Evolutionary conservation across 2,888 invertebrate species (phyloP).

Genomic region (Diaphora mendica): DNA sequence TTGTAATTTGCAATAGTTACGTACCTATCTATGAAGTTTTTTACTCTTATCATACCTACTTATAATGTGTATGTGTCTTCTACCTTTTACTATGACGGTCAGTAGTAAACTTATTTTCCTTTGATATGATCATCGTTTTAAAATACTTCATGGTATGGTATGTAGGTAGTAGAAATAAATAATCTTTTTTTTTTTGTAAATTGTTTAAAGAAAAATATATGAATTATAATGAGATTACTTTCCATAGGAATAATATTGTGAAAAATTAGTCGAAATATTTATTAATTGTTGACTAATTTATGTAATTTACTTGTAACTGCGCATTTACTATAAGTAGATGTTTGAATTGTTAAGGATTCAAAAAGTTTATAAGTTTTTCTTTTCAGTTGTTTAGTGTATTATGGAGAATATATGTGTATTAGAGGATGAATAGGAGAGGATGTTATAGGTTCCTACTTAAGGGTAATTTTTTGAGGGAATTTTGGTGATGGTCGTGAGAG

Average conservation of each 20-base stretch:
- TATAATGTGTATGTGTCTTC: no score
- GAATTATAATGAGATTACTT: no score
- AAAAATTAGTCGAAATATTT: neutral
- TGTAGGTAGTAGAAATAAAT: no score
- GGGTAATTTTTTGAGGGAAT: neutral
- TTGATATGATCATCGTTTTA: no score
- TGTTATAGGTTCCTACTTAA: neutral
- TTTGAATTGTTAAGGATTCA: neutral
- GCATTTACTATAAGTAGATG: neutral
- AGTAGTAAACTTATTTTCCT: no score
- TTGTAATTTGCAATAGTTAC: neutral
- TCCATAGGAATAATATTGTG: neutral
- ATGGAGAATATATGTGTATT: neutral
- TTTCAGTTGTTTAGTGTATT: neutral
- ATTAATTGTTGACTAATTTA: neutral
- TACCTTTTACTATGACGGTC: neutral
- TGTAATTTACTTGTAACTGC: neutral
- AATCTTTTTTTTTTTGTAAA: no score
- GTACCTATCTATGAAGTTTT: neutral
- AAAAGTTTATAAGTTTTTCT: neutral
- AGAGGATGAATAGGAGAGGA: neutral
- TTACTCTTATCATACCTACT: neutral
- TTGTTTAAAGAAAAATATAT: no score
- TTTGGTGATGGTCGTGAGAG: conserved; percentile 58
- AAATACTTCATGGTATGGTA: no score